Evolutionary conservation across 1,140 invertebrate species (phyloP), one percentile per base, ranked within the genome.

Genomic region (Drosophila sechellia): DNA sequence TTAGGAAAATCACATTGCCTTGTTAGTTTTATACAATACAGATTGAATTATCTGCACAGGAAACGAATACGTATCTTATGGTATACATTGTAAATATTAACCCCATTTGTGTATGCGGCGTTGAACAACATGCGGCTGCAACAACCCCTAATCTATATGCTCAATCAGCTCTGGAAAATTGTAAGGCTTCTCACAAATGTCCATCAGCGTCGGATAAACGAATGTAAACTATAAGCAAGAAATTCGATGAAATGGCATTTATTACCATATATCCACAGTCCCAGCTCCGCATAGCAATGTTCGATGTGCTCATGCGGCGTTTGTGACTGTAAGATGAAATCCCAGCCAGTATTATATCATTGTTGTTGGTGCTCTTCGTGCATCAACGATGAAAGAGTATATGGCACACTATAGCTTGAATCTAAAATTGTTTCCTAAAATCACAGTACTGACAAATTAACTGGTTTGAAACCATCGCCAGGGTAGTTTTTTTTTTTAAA

Each of bases 241-340:
- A 22, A 22, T 22, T 22, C 20, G 20, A 22, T 22, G 3, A 22
- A 22, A 22, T 22, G 3, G 20, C 20, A 22, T 2, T 22, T 22
- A 22, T 27, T 6, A 43, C 8, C 20, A 17, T 5, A 48, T 48
- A 27, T 13, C n/a, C n/a, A 79, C 77, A 79, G 77, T 91, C 87
- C 89, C 89, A 91, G 90, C 90, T 91, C 90, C 90, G 85, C 80
- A 85, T 72, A 81, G 74, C 84, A 74, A 75, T 86, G 59, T 55
- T 85, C 27, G 48, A 90, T 90, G 64, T 68, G 84, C 69, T 79
- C 63, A 20, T 91, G 80, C 85, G 90, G 79, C 90, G 90, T 91
- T 91, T 90, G 71, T 50, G 90, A 71, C 90, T 91, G 90, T 91
- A 69, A 91, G 5, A 78, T 15, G 1, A 87, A 68, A 46, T 31